These are phyloP conservation scores for Porites cylindrica DNA, from an alignment of 92 coral and sea anemone genomes.

Conservation along the genomic window DNA sequence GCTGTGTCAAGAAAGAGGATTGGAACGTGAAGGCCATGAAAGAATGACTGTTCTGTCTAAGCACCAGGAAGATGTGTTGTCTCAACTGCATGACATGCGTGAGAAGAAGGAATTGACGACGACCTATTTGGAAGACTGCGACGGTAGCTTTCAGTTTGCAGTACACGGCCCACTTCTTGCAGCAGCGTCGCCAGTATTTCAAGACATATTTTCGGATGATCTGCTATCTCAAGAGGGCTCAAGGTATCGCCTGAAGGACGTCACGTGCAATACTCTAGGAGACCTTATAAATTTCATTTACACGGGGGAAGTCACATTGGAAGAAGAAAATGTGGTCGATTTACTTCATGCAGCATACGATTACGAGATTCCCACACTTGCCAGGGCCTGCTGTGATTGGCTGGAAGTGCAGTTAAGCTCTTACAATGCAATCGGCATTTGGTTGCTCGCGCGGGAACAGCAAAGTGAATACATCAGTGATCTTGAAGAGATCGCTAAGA, in stretches of 20 bases:
- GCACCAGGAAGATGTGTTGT: conserved; percentile 14
- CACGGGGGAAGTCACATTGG: conserved; percentile 65
- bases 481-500: conserved; percentile 44
- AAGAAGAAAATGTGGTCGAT: conserved; percentile 34
- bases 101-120: conserved; percentile 36
- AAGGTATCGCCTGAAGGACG: conserved; percentile 35
- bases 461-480: conserved; percentile 2
- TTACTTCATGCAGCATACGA: conserved; percentile 42
- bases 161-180: conserved; percentile 58
- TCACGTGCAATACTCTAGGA: conserved; percentile 1
- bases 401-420: conserved; percentile 14
- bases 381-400: conserved; percentile 67
- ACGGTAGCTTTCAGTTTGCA: conserved; percentile 27
- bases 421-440: conserved; percentile 57
- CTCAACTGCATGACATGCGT: conserved; percentile 34
- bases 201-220: not conserved
- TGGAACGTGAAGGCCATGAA: conserved; percentile 14
- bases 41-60: not conserved
- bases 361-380: conserved; percentile 63
- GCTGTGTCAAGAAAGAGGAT: conserved; percentile 8
- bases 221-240: conserved; percentile 17
- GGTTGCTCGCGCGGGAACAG: conserved; percentile 34
- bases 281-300: conserved; percentile 63
- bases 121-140: conserved; percentile 44
- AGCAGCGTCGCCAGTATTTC: conserved; percentile 51